A percentile compares a stretch with the other conserved stretches of the same genome.
These are phyloP conservation scores for Drosophila sturtevanti DNA, from an alignment of 1,140 invertebrate genomes.

Conservation along the genomic window DNA sequence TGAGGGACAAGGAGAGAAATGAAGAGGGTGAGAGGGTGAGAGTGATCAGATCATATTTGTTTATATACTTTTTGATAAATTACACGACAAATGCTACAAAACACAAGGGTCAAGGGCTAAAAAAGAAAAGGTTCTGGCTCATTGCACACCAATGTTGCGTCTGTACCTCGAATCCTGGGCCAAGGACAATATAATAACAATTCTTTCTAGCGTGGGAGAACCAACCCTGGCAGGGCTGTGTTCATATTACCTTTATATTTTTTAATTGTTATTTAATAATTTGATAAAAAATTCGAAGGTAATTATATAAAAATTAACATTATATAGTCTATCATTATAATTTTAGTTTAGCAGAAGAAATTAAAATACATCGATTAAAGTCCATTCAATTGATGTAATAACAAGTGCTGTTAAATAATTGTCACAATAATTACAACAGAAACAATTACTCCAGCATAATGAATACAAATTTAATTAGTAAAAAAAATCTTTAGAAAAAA, in stretches of 20 bases:
- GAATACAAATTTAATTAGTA: no score
- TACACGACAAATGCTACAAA: slow-evolving; percentile 55
- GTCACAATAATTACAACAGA: no score
- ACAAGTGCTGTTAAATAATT: no score
- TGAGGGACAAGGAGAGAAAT: background rate
- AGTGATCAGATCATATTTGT: slow-evolving; percentile 22
- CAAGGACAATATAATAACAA: slow-evolving; percentile 39
- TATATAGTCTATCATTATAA: no score
- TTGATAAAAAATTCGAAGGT: background rate
- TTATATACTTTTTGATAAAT: slow-evolving; percentile 64
- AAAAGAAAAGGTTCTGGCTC: slow-evolving; percentile 61
- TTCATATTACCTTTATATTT: background rate
- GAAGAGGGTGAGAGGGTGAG: background rate
- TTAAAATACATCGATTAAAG: no score
- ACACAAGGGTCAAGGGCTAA: slow-evolving; percentile 1
- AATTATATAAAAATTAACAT: no score
- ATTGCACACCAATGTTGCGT: slow-evolving; percentile 57
- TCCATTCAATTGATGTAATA: no score
- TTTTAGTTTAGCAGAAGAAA: no score
- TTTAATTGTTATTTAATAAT: background rate
- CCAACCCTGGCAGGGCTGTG: background rate
- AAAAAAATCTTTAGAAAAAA: no score
- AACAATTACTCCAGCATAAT: no score
- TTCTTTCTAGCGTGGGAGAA: slow-evolving; percentile 58
- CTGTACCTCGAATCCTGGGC: slow-evolving; percentile 23